These are phyloP conservation scores for Acanthornis magna DNA, from an alignment of 2,797 vertebrate genomes.

Conservation along the genomic window DNA sequence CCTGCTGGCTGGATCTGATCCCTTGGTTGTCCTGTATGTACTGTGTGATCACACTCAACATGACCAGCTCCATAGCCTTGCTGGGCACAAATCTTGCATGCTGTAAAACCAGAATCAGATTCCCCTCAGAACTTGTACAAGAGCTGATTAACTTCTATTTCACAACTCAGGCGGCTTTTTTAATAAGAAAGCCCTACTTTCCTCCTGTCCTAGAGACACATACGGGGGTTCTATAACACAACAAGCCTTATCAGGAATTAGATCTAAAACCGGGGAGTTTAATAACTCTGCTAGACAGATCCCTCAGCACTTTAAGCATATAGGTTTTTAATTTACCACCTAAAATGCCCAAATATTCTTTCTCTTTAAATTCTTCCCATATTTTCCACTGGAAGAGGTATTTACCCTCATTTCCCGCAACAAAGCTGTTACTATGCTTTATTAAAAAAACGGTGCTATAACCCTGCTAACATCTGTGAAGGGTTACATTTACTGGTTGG, in stretches of 20 bases:
- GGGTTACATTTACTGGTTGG: neutral
- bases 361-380: slow-evolving; percentile 44
- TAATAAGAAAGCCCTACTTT: neutral
- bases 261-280: neutral
- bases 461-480: slow-evolving; percentile 4
- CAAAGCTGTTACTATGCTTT: slow-evolving; percentile 13
- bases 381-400: slow-evolving; percentile 29
- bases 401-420: slow-evolving; percentile 46
- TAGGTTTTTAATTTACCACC: neutral
- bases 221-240: neutral
- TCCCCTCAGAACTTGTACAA: neutral
- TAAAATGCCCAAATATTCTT: neutral
- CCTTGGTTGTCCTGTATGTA: neutral
- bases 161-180: neutral
- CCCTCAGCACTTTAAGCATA: neutral
- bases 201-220: neutral
- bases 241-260: neutral
- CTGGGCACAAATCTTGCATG: neutral
- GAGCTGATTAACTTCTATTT: neutral
- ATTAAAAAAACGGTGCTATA: slow-evolving; percentile 11
- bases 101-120: neutral
- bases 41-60: neutral
- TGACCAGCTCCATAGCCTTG: neutral
- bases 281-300: neutral
- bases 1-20: neutral